These are phyloP conservation scores for Rhineura floridana DNA, from an alignment of 2,113 vertebrate species.

Conservation along the genomic window DNA sequence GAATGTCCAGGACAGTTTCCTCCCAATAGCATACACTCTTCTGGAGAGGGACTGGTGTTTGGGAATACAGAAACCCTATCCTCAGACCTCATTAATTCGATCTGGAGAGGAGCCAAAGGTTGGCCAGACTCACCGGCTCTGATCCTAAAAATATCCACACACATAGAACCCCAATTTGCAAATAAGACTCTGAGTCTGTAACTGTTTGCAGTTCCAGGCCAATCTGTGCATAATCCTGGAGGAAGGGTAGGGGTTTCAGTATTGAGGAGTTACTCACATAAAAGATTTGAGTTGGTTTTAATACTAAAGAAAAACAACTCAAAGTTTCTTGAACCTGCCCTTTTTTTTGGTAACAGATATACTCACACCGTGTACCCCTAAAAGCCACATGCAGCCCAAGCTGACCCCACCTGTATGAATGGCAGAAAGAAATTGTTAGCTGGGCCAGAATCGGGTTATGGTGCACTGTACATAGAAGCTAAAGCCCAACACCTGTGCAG, in stretches of 20 bases:
- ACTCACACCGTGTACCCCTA: not conserved
- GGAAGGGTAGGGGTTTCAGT: not conserved
- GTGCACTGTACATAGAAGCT: not conserved
- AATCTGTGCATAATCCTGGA: not conserved
- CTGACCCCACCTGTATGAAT: not conserved
- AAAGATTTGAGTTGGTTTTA: not conserved
- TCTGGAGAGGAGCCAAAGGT: conserved; percentile 17
- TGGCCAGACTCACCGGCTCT: conserved; percentile 25
- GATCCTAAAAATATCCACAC: conserved; percentile 26
- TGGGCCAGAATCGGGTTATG: not conserved
- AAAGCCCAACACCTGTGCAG: not conserved
- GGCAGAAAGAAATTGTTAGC: not conserved
- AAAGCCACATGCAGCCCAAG: not conserved
- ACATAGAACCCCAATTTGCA: conserved; percentile 11
- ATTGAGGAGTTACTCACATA: not conserved
- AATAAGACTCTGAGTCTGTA: not conserved
- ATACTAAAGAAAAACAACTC: not conserved
- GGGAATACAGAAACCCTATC: conserved; percentile 30
- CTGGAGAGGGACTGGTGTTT: not conserved
- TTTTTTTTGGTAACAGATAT: not conserved
- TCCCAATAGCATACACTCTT: not conserved
- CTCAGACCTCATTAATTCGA: conserved; percentile 4
- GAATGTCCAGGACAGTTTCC: not conserved
- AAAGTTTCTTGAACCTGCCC: not conserved
- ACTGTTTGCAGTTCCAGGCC: not conserved